A percentile compares a stretch with the other conserved stretches of the same genome.
phyloP scores from a whole-genome alignment of 2,113 vertebrate species.

The Pterocles orientalis region DNA sequence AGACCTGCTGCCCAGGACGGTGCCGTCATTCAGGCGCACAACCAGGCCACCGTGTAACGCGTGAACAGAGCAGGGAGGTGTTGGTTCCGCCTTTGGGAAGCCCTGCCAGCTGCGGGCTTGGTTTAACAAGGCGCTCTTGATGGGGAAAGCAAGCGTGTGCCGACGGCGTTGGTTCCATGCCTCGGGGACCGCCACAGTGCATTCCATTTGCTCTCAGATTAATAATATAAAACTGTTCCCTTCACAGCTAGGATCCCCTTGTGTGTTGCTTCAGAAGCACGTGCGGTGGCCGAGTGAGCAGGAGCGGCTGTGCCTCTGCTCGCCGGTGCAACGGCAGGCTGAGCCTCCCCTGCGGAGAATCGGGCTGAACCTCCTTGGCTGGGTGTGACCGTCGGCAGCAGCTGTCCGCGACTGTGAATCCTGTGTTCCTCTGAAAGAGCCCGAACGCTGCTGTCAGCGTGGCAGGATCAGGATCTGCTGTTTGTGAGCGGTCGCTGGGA shows the following conservation, averaged over 20 bases:
- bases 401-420: fast-evolving
- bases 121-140: background rate
- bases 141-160: background rate
- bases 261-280: fast-evolving
- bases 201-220: fast-evolving
- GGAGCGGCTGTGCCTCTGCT: background rate
- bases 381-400: background rate
- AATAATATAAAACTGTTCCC: fast-evolving
- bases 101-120: constrained; percentile 19
- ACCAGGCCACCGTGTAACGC: background rate
- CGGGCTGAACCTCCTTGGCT: background rate
- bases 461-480: background rate
- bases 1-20: background rate
- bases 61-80: constrained; percentile 57
- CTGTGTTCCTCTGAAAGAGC: background rate
- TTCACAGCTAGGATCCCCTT: background rate
- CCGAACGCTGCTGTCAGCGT: background rate
- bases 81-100: background rate
- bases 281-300: background rate
- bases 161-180: background rate
- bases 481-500: background rate
- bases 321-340: background rate
- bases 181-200: fast-evolving
- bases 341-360: background rate
- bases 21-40: background rate